Percentiles rank a stretch among this genome's conserved stretches.
Conservation (phyloP, 1,140 invertebrate genomes). For the Helicoverpa zea region DNA sequence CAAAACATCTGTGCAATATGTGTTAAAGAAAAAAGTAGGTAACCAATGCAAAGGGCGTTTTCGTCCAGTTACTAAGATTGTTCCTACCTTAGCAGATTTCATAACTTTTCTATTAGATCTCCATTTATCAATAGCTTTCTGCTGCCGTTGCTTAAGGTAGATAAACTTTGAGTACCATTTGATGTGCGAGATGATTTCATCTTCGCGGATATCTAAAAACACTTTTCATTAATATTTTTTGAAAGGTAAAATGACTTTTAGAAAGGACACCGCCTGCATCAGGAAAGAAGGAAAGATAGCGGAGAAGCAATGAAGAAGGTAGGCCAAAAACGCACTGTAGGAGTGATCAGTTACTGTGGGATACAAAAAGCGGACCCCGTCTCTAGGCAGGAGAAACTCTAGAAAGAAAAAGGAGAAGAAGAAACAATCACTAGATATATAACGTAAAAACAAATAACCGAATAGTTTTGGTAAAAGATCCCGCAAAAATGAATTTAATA, state of each 20-base stretch:
- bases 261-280: background rate
- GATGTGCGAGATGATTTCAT: conserved; percentile 76
- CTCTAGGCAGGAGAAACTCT: too few species aligned
- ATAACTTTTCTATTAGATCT: conserved; percentile 74
- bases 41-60: background rate
- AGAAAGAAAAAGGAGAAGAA: too few species aligned
- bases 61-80: background rate
- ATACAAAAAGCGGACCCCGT: too few species aligned
- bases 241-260: background rate
- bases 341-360: too few species aligned
- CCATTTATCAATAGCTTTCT: conserved; percentile 83
- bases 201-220: conserved; percentile 66
- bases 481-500: conserved; percentile 27
- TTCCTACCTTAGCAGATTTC: conserved; percentile 47
- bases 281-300: background rate
- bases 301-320: too few species aligned
- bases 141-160: conserved; percentile 76
- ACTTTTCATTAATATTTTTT: background rate
- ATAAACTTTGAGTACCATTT: conserved; percentile 84
- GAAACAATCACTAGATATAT: too few species aligned
- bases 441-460: background rate
- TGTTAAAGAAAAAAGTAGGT: too few species aligned
- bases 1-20: too few species aligned
- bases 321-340: too few species aligned
- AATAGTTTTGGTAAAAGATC: conserved; percentile 40